phyloP scores from a whole-genome alignment of 2,888 invertebrate species.

The Drosophila suboccidentalis region DNA sequence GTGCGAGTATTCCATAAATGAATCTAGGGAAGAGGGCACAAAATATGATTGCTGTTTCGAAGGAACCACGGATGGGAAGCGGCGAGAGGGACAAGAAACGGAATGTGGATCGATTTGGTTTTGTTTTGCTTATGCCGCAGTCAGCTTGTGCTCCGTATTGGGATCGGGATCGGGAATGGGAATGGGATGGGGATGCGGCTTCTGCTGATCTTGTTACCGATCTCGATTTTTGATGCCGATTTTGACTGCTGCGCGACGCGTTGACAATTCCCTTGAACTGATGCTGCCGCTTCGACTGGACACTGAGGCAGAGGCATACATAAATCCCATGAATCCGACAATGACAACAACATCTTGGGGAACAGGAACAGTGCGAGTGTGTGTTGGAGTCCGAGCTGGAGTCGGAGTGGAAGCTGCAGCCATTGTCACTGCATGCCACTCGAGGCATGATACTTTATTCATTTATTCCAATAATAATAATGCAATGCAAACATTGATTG shows the following conservation, averaged over 20 bases:
- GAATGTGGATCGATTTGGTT: constrained; percentile 59
- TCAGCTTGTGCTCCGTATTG: constrained; percentile 23
- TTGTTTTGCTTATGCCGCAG: constrained; percentile 39
- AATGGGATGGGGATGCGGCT: constrained; percentile 32
- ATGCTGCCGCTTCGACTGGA: constrained; percentile 21
- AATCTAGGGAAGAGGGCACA: constrained; percentile 13
- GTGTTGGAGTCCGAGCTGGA: constrained; percentile 25
- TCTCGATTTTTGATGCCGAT: constrained; percentile 82
- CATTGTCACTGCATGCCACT: constrained; percentile 82
- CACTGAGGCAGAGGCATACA: constrained; percentile 50
- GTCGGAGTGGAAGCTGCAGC: constrained; percentile 60
- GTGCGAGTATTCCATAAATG: constrained; percentile 7
- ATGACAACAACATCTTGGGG: constrained; percentile 26
- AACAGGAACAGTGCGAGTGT: constrained; percentile 49
- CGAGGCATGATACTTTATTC: constrained; percentile 80
- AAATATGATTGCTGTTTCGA: constrained; percentile 71
- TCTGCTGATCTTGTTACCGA: constrained; percentile 82
- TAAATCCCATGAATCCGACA: constrained; percentile 63
- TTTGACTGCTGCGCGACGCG: constrained; percentile 79
- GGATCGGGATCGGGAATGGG: constrained; percentile 11
- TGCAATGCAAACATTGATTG: constrained; percentile 85
- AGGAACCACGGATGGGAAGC: constrained; percentile 1
- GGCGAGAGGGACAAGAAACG: constrained; percentile 23
- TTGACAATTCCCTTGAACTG: constrained; percentile 83
- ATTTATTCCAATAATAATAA: constrained; percentile 84